A percentile compares a stretch with the other conserved stretches of the same genome.
Evolutionary conservation across 1,140 invertebrate species (phyloP).

Genomic region (Euglossa dilemma): DNA sequence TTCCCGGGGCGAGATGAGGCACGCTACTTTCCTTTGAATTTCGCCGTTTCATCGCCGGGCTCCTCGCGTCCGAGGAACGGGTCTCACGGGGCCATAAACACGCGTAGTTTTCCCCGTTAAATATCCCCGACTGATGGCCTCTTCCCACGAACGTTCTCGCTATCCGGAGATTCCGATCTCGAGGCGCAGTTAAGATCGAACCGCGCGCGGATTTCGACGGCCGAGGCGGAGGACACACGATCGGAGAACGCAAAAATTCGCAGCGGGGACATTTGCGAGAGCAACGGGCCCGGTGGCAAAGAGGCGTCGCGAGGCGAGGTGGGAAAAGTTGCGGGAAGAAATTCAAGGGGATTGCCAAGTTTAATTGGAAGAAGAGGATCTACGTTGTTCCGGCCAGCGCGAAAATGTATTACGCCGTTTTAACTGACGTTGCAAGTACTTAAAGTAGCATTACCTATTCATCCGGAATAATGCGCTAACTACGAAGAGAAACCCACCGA

Average conservation of each 20-base stretch:
- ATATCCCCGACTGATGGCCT: not conserved
- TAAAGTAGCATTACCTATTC: slow-evolving; percentile 58
- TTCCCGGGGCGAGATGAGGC: slow-evolving; percentile 19
- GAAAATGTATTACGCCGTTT: slow-evolving; percentile 42
- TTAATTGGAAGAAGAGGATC: slow-evolving; percentile 60
- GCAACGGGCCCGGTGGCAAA: not conserved
- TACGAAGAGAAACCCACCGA: slow-evolving; percentile 12
- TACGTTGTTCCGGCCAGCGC: slow-evolving; percentile 29
- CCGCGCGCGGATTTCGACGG: too few species aligned
- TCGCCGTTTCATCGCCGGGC: not conserved
- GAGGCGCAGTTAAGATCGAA: too few species aligned
- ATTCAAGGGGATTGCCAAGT: slow-evolving; percentile 51
- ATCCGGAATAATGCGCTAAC: slow-evolving; percentile 44
- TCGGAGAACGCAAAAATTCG: not conserved
- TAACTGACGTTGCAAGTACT: slow-evolving; percentile 57
- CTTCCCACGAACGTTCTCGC: not conserved
- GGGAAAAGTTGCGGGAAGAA: slow-evolving; percentile 39
- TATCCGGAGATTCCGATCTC: not conserved
- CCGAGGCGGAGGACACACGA: too few species aligned
- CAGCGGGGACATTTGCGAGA: not conserved
- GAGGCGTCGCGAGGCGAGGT: not conserved
- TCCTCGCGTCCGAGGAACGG: not conserved
- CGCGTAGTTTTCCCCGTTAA: not conserved
- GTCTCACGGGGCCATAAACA: not conserved
- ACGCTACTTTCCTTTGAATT: not conserved